Base-by-base conservation (phyloP, 1,140 invertebrate species). In the Lucilia cuprina region DNA sequence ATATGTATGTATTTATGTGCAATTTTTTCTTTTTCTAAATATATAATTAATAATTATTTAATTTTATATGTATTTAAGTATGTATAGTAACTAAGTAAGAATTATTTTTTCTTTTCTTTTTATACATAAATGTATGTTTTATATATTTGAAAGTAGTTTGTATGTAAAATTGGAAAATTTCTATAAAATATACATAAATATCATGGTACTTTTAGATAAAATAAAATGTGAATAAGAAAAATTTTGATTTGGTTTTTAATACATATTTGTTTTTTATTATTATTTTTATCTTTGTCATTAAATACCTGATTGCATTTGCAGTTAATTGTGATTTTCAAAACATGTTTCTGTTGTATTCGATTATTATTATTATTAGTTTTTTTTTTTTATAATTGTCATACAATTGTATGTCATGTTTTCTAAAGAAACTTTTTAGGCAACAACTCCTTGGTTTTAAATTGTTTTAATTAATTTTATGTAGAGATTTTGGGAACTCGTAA, bases 251-350 rank as follows among this genome's bases (percentile, higher is more conserved):
- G n/a, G 14, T 60, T n/a, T 60, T 60, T 60, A n/a, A 60, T 60
- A n/a, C 5, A n/a, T 60, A 60, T 60, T 60, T n/a, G 14, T 60
- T 17, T 14, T 60, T 60, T 60, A 3, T 60, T 60, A 60, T 60
- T 60, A 60, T 60, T 60, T n/a, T 17, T 60, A 13, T 78, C 50
- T 78, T 80, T 80, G 77, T 80, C 77, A 50, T 80, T 80, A 80
- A 80, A 80, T 80, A 80, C 77, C 77, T 80, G 77, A 80, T 80
- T 80, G 77, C 77, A 80, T 80, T 80, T 80, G 77, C 77, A 80
- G 77, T 80, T 80, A 80, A 80, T 80, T 80, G 77, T 80, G 77
- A 80, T 80, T 80, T 80, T 80, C 77, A 80, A 80, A 80, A 80
- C n/a, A 80, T 21, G n/a, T 50, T 80, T 80, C 21, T 80, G 19